Conservation (phyloP, 2,888 invertebrate genomes). For the Nemurella pictetii region DNA sequence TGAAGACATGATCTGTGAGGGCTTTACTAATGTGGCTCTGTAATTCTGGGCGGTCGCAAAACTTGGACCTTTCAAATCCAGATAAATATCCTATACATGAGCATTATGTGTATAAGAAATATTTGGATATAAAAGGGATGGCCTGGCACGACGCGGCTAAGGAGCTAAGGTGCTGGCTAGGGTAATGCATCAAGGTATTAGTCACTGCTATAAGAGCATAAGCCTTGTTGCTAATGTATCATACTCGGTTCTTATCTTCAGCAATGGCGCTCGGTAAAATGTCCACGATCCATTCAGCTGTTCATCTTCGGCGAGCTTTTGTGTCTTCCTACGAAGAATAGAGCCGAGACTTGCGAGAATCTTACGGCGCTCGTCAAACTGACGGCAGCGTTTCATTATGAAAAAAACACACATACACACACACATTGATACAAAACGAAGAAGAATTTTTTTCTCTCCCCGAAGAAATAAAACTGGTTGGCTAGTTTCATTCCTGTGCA, state of each 20-base stretch:
- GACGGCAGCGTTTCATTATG: conserved; percentile 24
- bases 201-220: not conserved
- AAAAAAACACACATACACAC: conserved; percentile 9
- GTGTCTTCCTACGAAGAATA: conserved; percentile 14
- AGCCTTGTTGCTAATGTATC: conserved; percentile 2
- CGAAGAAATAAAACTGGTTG: conserved; percentile 21
- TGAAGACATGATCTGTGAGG: not conserved
- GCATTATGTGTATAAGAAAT: not conserved
- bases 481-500: conserved; percentile 24
- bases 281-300: not conserved
- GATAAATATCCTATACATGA: not conserved
- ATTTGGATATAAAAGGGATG: not conserved
- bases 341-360: conserved; percentile 11
- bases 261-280: not conserved
- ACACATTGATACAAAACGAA: conserved; percentile 23
- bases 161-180: not conserved
- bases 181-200: not conserved
- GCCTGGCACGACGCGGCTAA: not conserved
- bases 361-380: not conserved
- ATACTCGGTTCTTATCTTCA: not conserved
- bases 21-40: not conserved
- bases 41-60: not conserved
- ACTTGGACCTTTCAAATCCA: not conserved
- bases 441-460: not conserved
- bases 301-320: not conserved